These are phyloP conservation scores for Cottoperca gobio DNA, from an alignment of 2,797 vertebrate genomes.

Conservation along the genomic window DNA sequence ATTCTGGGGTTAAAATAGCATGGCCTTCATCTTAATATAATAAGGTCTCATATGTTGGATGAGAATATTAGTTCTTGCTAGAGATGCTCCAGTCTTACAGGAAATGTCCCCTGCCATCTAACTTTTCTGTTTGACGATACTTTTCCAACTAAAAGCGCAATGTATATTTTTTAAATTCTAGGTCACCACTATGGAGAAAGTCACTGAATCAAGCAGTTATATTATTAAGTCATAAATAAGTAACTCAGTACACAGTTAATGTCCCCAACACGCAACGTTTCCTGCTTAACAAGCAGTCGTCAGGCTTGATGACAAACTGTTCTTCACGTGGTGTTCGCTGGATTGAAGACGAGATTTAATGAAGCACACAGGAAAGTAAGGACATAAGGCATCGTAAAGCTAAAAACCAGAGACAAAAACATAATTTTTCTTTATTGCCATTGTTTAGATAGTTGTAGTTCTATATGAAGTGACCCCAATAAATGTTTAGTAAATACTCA, in stretches of 20 bases:
- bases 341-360: not conserved
- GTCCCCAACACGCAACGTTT: not conserved
- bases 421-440: not conserved
- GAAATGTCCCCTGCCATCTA: not conserved
- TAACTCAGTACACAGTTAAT: too few relatives aligned
- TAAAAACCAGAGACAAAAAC: too few relatives aligned
- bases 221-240: not conserved
- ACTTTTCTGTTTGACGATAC: constrained; percentile 29
- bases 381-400: not conserved
- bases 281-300: too few relatives aligned
- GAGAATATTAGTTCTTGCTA: constrained; percentile 33
- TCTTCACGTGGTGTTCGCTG: too few relatives aligned
- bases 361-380: not conserved
- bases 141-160: not conserved
- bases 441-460: not conserved
- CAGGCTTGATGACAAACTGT: not conserved
- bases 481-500: constrained; percentile 21
- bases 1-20: constrained; percentile 30
- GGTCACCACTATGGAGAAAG: not conserved
- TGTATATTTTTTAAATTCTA: not conserved
- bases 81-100: constrained; percentile 27
- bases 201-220: not conserved
- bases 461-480: not conserved
- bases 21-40: constrained; percentile 46
- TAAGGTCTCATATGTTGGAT: constrained; percentile 45